Evolutionary conservation across 2,797 vertebrate species (phyloP).

Genomic region (Xiphophorus birchmanni): DNA sequence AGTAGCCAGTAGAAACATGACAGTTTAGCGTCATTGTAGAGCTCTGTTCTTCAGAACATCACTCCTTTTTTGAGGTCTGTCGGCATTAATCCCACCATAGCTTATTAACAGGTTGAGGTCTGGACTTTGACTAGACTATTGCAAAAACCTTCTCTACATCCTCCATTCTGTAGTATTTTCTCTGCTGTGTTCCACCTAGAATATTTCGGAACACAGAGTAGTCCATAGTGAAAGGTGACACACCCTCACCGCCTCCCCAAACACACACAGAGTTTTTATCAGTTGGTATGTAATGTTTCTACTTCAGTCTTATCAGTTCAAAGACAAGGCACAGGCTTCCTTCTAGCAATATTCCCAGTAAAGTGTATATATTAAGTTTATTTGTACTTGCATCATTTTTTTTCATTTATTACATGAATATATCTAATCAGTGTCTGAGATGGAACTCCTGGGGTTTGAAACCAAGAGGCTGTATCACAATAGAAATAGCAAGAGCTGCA

Average conservation of each 20-base stretch:
- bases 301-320: not conserved
- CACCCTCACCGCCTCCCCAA: not conserved
- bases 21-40: not conserved
- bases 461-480: not conserved
- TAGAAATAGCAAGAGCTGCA: not conserved
- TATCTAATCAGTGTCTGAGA: not conserved
- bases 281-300: not conserved
- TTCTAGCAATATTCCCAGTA: not conserved
- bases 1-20: not conserved
- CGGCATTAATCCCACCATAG: not conserved
- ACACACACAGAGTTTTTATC: not conserved
- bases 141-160: too few relatives aligned
- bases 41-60: not conserved
- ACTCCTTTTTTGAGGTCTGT: not conserved
- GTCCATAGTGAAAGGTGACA: not conserved
- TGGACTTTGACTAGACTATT: not conserved
- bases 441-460: not conserved
- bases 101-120: not conserved
- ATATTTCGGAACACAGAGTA: too few relatives aligned
- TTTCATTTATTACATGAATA: not conserved
- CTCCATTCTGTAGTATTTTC: too few relatives aligned
- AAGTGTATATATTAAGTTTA: not conserved
- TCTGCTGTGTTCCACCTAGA: too few relatives aligned
- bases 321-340: not conserved
- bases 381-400: not conserved